phyloP scores from a whole-genome alignment of 2,113 vertebrate species.

The Shinisaurus crocodilurus region DNA sequence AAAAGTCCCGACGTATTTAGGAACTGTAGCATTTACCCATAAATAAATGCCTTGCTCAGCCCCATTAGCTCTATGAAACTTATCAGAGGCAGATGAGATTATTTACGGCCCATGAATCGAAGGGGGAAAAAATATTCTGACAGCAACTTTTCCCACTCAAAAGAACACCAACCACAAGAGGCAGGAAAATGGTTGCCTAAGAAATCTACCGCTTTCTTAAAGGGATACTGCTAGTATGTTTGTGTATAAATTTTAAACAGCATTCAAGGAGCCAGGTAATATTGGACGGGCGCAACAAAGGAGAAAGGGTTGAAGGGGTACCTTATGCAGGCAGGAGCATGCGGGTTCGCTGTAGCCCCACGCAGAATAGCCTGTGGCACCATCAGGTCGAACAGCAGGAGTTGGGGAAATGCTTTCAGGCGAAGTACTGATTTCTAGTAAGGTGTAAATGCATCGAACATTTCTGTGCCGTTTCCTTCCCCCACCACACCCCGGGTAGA shows the following conservation, averaged over 20 bases:
- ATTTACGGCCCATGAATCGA: constrained; percentile 22
- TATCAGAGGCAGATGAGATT: constrained; percentile 32
- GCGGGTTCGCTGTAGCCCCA: not conserved
- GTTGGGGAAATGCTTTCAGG: not conserved
- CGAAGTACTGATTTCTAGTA: not conserved
- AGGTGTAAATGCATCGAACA: not conserved
- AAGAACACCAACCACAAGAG: not conserved
- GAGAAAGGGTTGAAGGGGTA: not conserved
- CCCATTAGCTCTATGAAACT: not conserved
- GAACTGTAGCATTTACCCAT: constrained; percentile 16
- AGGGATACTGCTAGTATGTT: not conserved
- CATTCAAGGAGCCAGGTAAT: not conserved
- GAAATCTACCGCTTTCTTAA: not conserved
- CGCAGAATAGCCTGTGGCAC: not conserved
- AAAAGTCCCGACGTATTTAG: not conserved
- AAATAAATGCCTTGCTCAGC: constrained; percentile 21
- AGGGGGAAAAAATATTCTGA: constrained; percentile 9
- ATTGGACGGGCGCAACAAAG: not conserved
- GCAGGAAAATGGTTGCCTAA: not conserved
- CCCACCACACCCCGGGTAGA: too few species aligned
- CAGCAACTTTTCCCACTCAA: not conserved
- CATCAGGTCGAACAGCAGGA: not conserved
- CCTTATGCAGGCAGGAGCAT: not conserved
- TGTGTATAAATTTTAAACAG: not conserved
- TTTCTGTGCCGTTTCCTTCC: not conserved